Percentiles rank a stretch among this genome's conserved stretches.
These are phyloP conservation scores for Crepidodera aurea DNA, from an alignment of 2,888 invertebrate species.

Conservation along the genomic window DNA sequence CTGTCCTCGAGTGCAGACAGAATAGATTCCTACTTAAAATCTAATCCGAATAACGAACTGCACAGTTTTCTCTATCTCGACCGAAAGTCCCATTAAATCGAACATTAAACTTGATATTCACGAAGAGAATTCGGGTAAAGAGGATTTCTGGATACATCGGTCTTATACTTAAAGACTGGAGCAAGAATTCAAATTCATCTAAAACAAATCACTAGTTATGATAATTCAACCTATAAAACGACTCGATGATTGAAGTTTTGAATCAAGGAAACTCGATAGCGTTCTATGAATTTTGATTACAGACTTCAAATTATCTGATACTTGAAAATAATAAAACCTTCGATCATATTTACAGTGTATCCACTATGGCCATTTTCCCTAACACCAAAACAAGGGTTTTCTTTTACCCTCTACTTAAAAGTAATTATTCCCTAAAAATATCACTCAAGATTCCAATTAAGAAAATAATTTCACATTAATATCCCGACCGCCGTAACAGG, in stretches of 20 bases:
- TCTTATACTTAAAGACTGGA: neutral
- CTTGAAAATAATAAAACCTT: too few species aligned
- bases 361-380: too few species aligned
- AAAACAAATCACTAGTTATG: slow-evolving; percentile 12
- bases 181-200: slow-evolving; percentile 5
- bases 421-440: neutral
- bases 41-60: slow-evolving; percentile 1
- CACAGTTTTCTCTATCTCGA: neutral
- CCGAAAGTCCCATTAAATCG: slow-evolving; percentile 7
- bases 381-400: too few species aligned
- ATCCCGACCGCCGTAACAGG: neutral
- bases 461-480: slow-evolving; percentile 24
- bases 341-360: too few species aligned
- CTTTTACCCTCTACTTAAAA: too few species aligned
- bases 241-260: slow-evolving; percentile 17
- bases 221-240: slow-evolving; percentile 13
- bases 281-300: slow-evolving; percentile 17
- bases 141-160: slow-evolving; percentile 5
- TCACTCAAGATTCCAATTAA: slow-evolving; percentile 22
- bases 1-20: neutral
- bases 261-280: slow-evolving; percentile 6
- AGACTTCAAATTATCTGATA: too few species aligned
- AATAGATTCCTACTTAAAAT: neutral
- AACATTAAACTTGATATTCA: slow-evolving; percentile 19
- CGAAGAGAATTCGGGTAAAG: slow-evolving; percentile 4